A percentile compares a stretch with the other conserved stretches of the same genome.
These are phyloP conservation scores for Cossypha polioptera DNA, from an alignment of 2,797 vertebrate genomes.

Conservation along the genomic window DNA sequence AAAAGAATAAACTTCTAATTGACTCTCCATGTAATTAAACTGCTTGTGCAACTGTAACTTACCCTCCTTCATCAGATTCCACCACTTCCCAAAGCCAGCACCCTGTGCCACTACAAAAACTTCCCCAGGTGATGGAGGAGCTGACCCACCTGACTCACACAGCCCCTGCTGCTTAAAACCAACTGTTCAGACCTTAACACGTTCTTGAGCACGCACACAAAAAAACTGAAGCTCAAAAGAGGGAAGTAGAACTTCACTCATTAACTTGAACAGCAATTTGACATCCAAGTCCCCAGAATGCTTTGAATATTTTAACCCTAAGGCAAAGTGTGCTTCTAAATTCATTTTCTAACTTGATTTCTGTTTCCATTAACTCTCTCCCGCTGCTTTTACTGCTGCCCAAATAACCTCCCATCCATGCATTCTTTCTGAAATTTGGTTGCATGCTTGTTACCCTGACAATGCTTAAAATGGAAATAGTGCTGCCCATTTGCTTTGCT, in stretches of 20 bases:
- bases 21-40: background rate
- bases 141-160: background rate
- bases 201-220: background rate
- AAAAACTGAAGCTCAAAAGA: background rate
- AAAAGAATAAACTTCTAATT: background rate
- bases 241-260: background rate
- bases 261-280: background rate
- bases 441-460: background rate
- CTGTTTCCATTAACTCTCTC: constrained; percentile 11
- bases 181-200: background rate
- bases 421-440: background rate
- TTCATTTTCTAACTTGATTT: background rate
- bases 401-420: background rate
- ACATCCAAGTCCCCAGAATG: background rate
- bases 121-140: background rate
- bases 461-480: constrained; percentile 44
- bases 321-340: background rate
- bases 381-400: background rate
- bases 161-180: background rate
- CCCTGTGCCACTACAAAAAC: background rate
- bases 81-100: background rate
- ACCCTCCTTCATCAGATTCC: background rate
- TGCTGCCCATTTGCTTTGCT: background rate
- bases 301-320: background rate
- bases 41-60: background rate